Base-by-base conservation (phyloP, 2,888 invertebrate genomes). In the Helicoverpa assulta region DNA sequence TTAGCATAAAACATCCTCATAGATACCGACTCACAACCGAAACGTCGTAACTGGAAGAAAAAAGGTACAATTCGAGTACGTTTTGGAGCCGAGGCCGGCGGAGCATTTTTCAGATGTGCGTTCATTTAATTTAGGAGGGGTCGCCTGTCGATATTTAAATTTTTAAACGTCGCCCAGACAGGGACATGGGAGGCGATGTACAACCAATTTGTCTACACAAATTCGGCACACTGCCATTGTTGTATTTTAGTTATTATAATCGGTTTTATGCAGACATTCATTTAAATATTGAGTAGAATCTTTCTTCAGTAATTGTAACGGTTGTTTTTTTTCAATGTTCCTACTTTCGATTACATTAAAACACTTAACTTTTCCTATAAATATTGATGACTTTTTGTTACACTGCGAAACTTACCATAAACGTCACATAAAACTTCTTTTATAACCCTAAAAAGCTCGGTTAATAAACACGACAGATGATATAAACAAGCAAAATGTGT, bases 131-230 rank as follows among this genome's bases (percentile, higher is more conserved):
- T 93, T 92, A 87, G 88, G 89, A 91, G 91, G 94, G 93, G 92
- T 88, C 87, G 84, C 72, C 86, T 93, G 93, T 91, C 93, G 91
- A 93, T 94, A 94, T 94, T 94, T 93, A 94, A 94, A 94, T 94
- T 94, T 94, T 94, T 92, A 92, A 95, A 89, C 91, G 90, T 90
- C 89, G 88, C 89, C 88, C 89, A 91, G 91, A 90, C 90, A 88
- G 88, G 85, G 87, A 85, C 70, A 68, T 62, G 87, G 79, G 78
- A 70, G 66, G 70, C 77, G 81, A 80, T 86, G 86, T 85, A 86
- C 88, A 89, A 90, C 86, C 90, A 93, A 93, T 93, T 94, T 93
- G 92, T 92, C 91, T 89, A 89, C 83, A 90, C 89, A 90, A 93
- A 93, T 91, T 93, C 88, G 91, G 91, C 90, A 89, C 84, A 83